These are phyloP conservation scores for Tachysurus vachellii DNA, from an alignment of 2,113 vertebrate species.

Conservation along the genomic window DNA sequence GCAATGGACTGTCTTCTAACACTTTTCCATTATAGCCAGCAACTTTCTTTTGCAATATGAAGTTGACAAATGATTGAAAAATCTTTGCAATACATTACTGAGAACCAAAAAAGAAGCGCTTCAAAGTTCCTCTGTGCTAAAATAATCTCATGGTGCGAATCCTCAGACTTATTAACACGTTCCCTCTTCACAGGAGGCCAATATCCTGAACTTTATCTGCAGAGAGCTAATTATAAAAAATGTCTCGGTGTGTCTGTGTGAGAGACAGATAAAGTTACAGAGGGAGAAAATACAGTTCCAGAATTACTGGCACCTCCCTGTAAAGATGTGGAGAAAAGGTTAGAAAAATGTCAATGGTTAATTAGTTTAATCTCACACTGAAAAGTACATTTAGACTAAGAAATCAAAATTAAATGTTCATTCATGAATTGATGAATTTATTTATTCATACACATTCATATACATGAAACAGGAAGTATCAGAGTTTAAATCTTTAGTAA, in stretches of 20 bases:
- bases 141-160: conserved; percentile 38
- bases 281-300: conserved; percentile 2
- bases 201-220: conserved; percentile 53
- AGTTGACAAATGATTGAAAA: background rate
- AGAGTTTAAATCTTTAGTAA: too few relatives aligned
- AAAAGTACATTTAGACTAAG: background rate
- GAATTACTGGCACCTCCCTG: background rate
- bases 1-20: too few relatives aligned
- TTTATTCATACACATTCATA: too few relatives aligned
- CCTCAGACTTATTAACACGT: conserved; percentile 51
- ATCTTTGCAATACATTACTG: background rate
- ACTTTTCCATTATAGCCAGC: too few relatives aligned
- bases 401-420: background rate
- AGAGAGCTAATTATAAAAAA: conserved; percentile 53
- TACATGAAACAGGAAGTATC: too few relatives aligned
- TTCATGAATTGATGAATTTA: too few relatives aligned
- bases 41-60: too few relatives aligned
- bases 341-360: background rate
- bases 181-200: conserved; percentile 49
- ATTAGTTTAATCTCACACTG: background rate
- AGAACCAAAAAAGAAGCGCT: conserved; percentile 17
- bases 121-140: conserved; percentile 20
- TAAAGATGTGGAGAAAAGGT: background rate
- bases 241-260: conserved; percentile 15
- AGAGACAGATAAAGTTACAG: conserved; percentile 33